Conservation (phyloP, 2,888 invertebrate species). For the Lepetodrilus schrolli region DNA sequence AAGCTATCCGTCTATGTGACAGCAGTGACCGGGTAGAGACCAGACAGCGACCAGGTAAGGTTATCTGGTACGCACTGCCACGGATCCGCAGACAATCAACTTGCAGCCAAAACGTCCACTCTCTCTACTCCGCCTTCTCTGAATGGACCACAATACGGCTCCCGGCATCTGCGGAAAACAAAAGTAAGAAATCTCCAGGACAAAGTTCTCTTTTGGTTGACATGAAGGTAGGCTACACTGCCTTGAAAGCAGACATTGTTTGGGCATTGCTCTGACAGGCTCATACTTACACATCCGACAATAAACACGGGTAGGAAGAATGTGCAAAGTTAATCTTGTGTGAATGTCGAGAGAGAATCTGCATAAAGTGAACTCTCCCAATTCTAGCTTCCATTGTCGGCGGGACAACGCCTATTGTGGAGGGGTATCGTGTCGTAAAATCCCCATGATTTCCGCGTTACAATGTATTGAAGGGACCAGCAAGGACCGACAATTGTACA, state of each 20-base stretch:
- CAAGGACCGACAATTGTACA: conserved; percentile 5
- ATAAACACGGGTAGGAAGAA: not conserved
- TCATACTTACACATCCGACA: not conserved
- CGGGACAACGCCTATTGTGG: not conserved
- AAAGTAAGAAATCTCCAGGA: conserved; percentile 19
- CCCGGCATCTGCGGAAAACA: not conserved
- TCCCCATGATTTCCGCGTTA: not conserved
- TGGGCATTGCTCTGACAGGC: conserved; percentile 2
- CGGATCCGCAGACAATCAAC: not conserved
- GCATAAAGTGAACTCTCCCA: conserved; percentile 2
- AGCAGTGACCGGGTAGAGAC: not conserved
- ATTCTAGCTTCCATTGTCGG: not conserved
- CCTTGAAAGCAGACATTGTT: not conserved
- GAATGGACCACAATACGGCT: not conserved
- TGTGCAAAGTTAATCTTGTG: not conserved
- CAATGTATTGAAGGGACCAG: not conserved
- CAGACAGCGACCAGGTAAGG: too few species aligned
- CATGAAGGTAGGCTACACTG: not conserved
- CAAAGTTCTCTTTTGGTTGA: conserved; percentile 23
- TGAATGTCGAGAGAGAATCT: not conserved
- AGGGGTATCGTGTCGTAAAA: not conserved
- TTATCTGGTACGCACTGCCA: not conserved
- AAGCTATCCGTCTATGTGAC: not conserved
- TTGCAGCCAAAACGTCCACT: not conserved
- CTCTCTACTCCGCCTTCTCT: not conserved